Evolutionary conservation across 2,888 invertebrate genomes (phyloP).

Genomic region (Gnatocerus cornutus): DNA sequence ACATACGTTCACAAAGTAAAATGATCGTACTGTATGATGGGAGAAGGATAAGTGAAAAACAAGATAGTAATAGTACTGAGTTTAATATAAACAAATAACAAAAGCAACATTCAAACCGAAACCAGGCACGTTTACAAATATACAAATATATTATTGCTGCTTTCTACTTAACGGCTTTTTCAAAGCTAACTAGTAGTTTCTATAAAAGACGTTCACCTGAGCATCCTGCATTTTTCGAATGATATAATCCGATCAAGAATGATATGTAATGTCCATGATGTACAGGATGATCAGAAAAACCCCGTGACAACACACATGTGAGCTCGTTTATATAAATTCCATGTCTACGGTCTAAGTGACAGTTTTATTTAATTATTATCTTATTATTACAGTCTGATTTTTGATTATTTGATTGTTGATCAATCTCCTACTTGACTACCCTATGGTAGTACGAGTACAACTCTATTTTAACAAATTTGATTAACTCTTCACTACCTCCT

Average conservation of each 20-base stretch:
- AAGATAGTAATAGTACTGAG: slow-evolving; percentile 54
- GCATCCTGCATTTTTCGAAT: slow-evolving; percentile 39
- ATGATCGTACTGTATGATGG: no score
- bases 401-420: slow-evolving; percentile 60
- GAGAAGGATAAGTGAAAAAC: slow-evolving; percentile 45
- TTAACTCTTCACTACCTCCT: slow-evolving; percentile 38
- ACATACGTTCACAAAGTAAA: no score
- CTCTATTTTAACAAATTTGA: slow-evolving; percentile 36
- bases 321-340: slow-evolving; percentile 56
- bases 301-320: slow-evolving; percentile 54
- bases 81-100: slow-evolving; percentile 65
- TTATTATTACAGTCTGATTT: slow-evolving; percentile 70
- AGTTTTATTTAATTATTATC: slow-evolving; percentile 64
- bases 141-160: slow-evolving; percentile 67
- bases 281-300: slow-evolving; percentile 45
- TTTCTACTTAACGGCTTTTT: slow-evolving; percentile 58
- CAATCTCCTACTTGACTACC: slow-evolving; percentile 45
- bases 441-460: slow-evolving; percentile 35
- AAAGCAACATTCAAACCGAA: slow-evolving; percentile 63
- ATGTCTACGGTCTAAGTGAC: slow-evolving; percentile 61
- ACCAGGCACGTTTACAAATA: slow-evolving; percentile 64
- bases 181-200: slow-evolving; percentile 51
- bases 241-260: slow-evolving; percentile 50
- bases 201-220: slow-evolving; percentile 50
- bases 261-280: slow-evolving; percentile 57